Evolutionary conservation across 2,888 invertebrate genomes (phyloP).

Genomic region (Ophioninae sp.): DNA sequence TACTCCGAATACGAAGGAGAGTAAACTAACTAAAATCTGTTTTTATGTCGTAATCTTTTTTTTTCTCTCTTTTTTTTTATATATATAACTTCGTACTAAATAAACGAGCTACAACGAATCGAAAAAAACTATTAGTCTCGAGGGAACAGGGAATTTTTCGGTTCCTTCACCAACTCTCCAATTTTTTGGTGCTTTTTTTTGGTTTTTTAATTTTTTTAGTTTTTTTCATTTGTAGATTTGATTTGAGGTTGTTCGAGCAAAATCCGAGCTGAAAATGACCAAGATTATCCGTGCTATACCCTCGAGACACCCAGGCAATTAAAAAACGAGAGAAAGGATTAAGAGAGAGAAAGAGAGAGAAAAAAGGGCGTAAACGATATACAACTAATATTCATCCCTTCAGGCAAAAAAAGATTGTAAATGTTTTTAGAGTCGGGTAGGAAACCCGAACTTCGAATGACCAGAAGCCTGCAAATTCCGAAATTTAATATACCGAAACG

Average conservation of each 20-base stretch:
- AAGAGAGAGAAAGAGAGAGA: conserved; percentile 14
- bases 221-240: not conserved
- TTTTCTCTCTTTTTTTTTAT: no score
- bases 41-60: not conserved
- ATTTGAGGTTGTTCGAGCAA: conserved; percentile 6
- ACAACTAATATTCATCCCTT: conserved; percentile 1
- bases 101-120: conserved; percentile 33
- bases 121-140: conserved; percentile 7
- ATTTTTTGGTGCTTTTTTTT: conserved; percentile 13
- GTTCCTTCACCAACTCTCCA: not conserved
- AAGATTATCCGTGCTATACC: conserved; percentile 45
- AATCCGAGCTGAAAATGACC: conserved; percentile 11
- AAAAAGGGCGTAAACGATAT: not conserved
- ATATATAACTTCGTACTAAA: conserved; percentile 40
- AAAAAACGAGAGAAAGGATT: conserved; percentile 17
- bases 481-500: no score
- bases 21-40: conserved; percentile 61
- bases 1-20: conserved; percentile 78
- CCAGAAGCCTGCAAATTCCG: no score
- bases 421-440: no score
- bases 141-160: conserved; percentile 27
- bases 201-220: conserved; percentile 28
- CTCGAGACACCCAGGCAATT: conserved; percentile 54
- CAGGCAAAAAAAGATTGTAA: conserved; percentile 11
- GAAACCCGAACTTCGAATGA: no score